Percentiles rank a stretch among this genome's conserved stretches.
Conservation (phyloP, 2,888 invertebrate genomes). For the Aelia acuminata region DNA sequence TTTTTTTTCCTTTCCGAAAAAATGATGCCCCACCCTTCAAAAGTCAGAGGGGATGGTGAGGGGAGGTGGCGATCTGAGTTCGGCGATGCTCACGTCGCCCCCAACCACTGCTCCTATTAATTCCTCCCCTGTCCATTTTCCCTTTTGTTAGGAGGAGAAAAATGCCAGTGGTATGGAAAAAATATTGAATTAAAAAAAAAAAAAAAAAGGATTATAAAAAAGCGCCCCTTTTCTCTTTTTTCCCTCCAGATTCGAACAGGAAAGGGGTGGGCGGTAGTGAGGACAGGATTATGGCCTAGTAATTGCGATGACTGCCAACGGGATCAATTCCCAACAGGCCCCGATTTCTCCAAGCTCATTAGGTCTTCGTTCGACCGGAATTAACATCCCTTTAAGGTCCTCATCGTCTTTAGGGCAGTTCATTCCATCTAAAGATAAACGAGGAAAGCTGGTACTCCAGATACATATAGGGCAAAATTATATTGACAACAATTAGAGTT, state of each 20-base stretch:
- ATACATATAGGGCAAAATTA: too few species aligned
- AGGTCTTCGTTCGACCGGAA: neutral
- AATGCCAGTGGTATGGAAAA: conserved; percentile 51
- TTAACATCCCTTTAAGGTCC: neutral
- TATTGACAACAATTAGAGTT: too few species aligned
- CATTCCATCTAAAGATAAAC: neutral
- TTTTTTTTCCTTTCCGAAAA: neutral
- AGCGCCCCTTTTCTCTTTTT: neutral
- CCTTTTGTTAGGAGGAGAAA: conserved; percentile 53
- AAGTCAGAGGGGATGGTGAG: neutral
- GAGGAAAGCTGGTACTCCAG: neutral
- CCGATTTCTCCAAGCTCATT: neutral
- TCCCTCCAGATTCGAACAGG: neutral
- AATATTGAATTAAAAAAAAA: conserved; percentile 35
- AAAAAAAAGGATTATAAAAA: neutral
- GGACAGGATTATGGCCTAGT: conserved; percentile 33
- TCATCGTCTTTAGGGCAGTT: neutral
- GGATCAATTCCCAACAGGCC: neutral
- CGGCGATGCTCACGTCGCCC: conserved; percentile 33
- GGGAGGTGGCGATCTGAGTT: conserved; percentile 10
- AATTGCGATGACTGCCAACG: neutral
- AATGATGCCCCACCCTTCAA: neutral
- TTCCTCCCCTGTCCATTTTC: conserved; percentile 56
- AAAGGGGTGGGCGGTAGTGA: neutral
- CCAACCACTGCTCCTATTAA: conserved; percentile 52